These are phyloP conservation scores for Archegozetes longisetosus DNA, from an alignment of 1,140 invertebrate species.

Conservation along the genomic window DNA sequence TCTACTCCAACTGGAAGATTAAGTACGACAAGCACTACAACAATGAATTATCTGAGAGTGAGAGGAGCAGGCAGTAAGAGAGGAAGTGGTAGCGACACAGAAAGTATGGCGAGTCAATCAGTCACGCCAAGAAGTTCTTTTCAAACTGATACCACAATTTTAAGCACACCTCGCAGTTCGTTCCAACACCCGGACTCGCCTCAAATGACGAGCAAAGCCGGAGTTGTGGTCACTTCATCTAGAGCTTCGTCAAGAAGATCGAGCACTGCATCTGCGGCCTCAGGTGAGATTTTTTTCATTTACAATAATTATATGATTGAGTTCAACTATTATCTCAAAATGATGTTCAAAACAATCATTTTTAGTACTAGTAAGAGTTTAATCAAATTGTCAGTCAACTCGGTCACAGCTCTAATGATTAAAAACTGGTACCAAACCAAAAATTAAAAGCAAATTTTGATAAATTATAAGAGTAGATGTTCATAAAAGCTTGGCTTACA, in stretches of 20 bases:
- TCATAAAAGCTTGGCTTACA: too few species aligned
- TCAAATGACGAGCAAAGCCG: slow-evolving; percentile 49
- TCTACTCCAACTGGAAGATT: slow-evolving; percentile 20
- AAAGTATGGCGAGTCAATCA: slow-evolving; percentile 21
- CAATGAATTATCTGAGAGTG: slow-evolving; percentile 23
- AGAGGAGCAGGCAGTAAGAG: slow-evolving; percentile 21
- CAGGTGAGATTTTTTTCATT: slow-evolving; percentile 27
- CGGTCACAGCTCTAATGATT: too few species aligned
- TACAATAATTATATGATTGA: too few species aligned
- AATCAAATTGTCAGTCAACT: too few species aligned
- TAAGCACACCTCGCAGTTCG: slow-evolving; percentile 34
- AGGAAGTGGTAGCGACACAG: slow-evolving; percentile 22
- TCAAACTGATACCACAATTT: slow-evolving; percentile 25
- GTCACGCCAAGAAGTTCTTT: slow-evolving; percentile 24
- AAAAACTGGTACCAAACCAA: too few species aligned
- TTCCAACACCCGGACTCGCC: slow-evolving; percentile 40
- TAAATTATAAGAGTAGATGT: too few species aligned
- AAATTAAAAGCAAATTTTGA: too few species aligned
- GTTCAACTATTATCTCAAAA: too few species aligned
- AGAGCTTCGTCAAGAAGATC: slow-evolving; percentile 73
- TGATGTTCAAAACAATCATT: too few species aligned
- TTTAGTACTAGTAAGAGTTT: too few species aligned
- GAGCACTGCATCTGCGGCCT: slow-evolving; percentile 71
- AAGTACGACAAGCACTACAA: not conserved
- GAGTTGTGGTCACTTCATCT: slow-evolving; percentile 83